Evolutionary conservation across 2,113 vertebrate species (phyloP).

Genomic region (Bubo blakistoni): DNA sequence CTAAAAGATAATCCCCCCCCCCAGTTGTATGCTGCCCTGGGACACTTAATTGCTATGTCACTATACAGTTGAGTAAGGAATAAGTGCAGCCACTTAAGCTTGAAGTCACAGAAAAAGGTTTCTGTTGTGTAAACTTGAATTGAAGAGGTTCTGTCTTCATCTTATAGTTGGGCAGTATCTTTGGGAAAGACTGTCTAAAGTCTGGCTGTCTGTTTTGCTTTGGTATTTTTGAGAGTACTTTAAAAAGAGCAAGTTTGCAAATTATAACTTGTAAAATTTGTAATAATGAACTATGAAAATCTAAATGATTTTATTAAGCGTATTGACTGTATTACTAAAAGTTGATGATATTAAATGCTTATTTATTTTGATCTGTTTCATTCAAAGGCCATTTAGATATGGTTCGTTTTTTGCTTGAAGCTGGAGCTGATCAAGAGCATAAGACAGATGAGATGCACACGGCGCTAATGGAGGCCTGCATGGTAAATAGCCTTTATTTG

Average conservation of each 20-base stretch:
- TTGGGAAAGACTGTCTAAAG: background rate
- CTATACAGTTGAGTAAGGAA: background rate
- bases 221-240: background rate
- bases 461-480: conserved; percentile 98
- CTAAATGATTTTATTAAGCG: background rate
- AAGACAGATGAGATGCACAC: conserved; percentile 99
- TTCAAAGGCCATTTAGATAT: conserved; percentile 96
- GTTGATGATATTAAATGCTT: background rate
- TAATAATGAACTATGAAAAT: background rate
- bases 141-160: background rate
- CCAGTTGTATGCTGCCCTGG: background rate
- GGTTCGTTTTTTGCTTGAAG: conserved; percentile 98
- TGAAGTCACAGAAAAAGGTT: background rate
- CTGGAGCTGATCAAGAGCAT: conserved; percentile 98
- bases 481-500: conserved; percentile 80
- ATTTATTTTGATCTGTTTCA: conserved; percentile 21
- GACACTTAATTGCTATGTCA: background rate
- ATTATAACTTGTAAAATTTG: background rate
- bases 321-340: background rate
- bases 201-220: background rate
- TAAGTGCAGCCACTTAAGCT: background rate
- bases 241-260: background rate
- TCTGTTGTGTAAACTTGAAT: background rate
- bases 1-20: background rate
- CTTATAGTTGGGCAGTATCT: background rate